Conservation (phyloP, 2,797 vertebrate genomes). For the Carapus acus region DNA sequence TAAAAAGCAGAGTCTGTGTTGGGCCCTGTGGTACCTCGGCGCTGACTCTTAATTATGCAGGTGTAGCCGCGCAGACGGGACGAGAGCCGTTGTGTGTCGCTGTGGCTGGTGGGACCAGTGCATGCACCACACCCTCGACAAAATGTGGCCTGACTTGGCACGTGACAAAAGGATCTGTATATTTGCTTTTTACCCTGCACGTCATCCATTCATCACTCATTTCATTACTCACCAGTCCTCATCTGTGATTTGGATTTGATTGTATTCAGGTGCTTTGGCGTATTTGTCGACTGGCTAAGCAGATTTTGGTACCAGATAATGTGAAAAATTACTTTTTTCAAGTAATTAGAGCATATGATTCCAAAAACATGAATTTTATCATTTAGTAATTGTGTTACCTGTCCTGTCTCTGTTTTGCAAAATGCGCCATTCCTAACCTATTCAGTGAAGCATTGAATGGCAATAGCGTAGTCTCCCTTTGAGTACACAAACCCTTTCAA, state of each 20-base stretch:
- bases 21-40: conserved; percentile 6
- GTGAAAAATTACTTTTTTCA: not conserved
- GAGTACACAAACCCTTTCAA: no score
- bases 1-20: not conserved
- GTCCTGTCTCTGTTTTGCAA: no score
- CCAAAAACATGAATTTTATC: no score
- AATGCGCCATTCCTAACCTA: no score
- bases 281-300: no score
- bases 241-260: conserved; percentile 22
- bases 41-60: conserved; percentile 6
- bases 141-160: conserved; percentile 8
- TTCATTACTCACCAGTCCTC: conserved; percentile 21
- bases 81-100: not conserved
- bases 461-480: no score
- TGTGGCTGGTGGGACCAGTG: conserved; percentile 51
- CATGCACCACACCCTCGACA: conserved; percentile 40
- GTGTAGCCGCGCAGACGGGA: conserved; percentile 1
- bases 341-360: no score
- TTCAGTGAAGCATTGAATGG: no score
- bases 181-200: conserved; percentile 1
- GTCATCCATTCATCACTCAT: conserved; percentile 9
- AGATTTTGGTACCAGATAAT: no score
- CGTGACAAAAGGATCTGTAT: not conserved
- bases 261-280: no score
- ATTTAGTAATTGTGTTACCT: no score